Base-by-base conservation (phyloP, 2,888 invertebrate species). In the Anoncus sp. region DNA sequence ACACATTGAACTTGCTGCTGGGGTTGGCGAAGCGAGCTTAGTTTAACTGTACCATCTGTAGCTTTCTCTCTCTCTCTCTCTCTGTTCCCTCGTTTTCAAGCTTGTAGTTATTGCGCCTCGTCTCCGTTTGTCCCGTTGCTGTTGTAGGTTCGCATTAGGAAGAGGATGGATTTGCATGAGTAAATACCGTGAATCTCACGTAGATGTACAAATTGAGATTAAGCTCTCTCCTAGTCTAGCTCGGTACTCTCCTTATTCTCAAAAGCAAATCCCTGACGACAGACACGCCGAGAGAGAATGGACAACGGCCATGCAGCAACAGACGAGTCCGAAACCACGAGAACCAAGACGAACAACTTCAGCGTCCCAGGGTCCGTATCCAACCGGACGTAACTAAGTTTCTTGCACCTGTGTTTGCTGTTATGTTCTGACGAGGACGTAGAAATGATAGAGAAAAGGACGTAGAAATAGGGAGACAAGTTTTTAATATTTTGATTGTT, bases 181-280 rank as follows among this genome's bases (percentile, higher is more conserved):
- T 84, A 85, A 87, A 86, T 86, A 84, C 77, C 57, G 57, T 75
- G 62, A 70, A 69, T 71, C 78, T 45, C 47, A 77, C 82, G 71
- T 66, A 70, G 79, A 78, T 66, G 76, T 84, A 82, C 84, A 83
- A 87, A 87, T 87, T 84, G 81, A 84, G 86, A 87, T 86, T 84
- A 85, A 83, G 83, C 78, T 81, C 31, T 38, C 53, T 69, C 69
- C 27, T 47, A 57, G 49, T 70, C 69, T 65, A 63, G 22, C 53
- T 47, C 57, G 43, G 40, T 59, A 31, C 70, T 62, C 70, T 59
- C 77, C 80, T 81, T 79, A 76, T 73, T 38, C 71, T n/a, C n/a
- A n/a, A n/a, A 70, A 80, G 77, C 77, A 60, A 66, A 51, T 59
- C 62, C 31, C 14, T 59, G 47, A 62, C 47, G 51, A 70, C 49